These are phyloP conservation scores for Eudasyphora cyanicolor DNA, from an alignment of 2,888 invertebrate genomes.

Conservation along the genomic window DNA sequence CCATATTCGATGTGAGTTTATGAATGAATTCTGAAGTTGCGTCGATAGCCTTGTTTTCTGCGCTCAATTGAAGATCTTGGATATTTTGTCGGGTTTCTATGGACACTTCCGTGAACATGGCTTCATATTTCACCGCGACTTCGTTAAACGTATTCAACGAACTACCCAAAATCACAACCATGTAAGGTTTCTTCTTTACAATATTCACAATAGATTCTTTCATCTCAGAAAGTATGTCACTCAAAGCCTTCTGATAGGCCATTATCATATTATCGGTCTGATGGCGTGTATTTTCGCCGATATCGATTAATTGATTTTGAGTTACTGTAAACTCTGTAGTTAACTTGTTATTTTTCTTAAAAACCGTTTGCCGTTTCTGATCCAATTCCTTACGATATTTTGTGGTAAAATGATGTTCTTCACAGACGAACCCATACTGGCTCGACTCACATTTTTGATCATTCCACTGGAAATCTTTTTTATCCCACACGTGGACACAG, in stretches of 20 bases:
- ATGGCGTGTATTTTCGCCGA: not conserved
- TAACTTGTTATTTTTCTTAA: not conserved
- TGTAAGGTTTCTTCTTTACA: not conserved
- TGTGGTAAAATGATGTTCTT: not conserved
- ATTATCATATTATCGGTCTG: not conserved
- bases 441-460: not conserved
- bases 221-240: not conserved
- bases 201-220: not conserved
- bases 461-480: not conserved
- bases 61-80: not conserved
- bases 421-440: not conserved
- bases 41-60: not conserved
- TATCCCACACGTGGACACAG: not conserved
- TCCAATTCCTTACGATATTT: not conserved
- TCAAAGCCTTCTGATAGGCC: not conserved
- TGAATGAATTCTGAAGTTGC: not conserved
- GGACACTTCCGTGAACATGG: not conserved
- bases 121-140: not conserved
- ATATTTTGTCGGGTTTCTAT: not conserved
- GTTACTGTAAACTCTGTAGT: not conserved
- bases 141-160: not conserved
- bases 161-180: not conserved
- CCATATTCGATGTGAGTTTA: no score
- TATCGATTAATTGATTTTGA: not conserved
- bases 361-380: not conserved